Evolutionary conservation across 1,140 invertebrate genomes (phyloP).

Genomic region (Scaptodrosophila lebanonensis): DNA sequence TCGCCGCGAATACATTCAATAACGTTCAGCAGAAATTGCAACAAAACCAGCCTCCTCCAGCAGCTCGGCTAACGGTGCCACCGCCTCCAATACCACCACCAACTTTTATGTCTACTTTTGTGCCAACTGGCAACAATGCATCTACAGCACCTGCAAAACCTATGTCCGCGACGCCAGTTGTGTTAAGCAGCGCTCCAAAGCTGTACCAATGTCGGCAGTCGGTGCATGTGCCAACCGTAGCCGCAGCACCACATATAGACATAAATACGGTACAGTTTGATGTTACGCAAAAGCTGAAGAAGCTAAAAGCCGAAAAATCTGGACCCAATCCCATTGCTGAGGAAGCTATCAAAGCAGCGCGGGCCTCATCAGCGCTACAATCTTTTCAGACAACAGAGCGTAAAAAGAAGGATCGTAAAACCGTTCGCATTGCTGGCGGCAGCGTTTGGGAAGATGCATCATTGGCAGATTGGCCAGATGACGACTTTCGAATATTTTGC

Average conservation of each 20-base stretch:
- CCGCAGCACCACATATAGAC: slow-evolving; percentile 78
- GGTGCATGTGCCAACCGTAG: slow-evolving; percentile 76
- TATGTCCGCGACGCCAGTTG: slow-evolving; percentile 79
- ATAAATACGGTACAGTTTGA: slow-evolving; percentile 81
- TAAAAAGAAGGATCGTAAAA: slow-evolving; percentile 82
- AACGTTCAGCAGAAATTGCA: slow-evolving; percentile 83
- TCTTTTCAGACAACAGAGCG: slow-evolving; percentile 78
- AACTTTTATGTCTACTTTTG: slow-evolving; percentile 74
- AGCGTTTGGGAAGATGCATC: slow-evolving; percentile 96
- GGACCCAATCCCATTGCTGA: slow-evolving; percentile 81
- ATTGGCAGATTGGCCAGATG: slow-evolving; percentile 94
- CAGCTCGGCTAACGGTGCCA: slow-evolving; percentile 76
- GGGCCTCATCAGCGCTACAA: slow-evolving; percentile 79
- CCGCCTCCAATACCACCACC: slow-evolving; percentile 79
- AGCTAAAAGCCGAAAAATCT: slow-evolving; percentile 82
- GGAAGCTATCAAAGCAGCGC: slow-evolving; percentile 81
- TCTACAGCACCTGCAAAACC: slow-evolving; percentile 35
- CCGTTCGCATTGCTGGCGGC: slow-evolving; percentile 93
- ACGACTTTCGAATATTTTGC: slow-evolving; percentile 99
- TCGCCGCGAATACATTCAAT: slow-evolving; percentile 83
- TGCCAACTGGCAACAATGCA: slow-evolving; percentile 76
- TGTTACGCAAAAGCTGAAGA: slow-evolving; percentile 82
- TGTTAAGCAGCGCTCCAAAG: slow-evolving; percentile 82
- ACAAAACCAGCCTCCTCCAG: slow-evolving; percentile 74
- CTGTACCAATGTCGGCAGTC: slow-evolving; percentile 79